phyloP scores from a whole-genome alignment of 2,888 invertebrate genomes.

The Ditula angustiorana region DNA sequence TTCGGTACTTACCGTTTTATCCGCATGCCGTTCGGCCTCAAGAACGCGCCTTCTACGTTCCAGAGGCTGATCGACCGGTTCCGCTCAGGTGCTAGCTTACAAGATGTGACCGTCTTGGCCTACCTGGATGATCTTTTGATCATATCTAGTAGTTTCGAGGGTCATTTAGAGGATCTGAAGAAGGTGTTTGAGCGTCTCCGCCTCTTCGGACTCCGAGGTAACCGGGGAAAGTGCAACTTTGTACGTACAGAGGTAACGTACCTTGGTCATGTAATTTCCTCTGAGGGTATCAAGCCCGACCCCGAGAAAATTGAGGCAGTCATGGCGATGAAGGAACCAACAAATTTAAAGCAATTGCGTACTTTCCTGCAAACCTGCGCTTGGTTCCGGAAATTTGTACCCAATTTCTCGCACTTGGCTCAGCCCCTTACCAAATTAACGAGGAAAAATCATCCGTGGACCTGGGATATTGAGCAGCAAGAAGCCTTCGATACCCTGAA shows the following conservation, averaged over 20 bases:
- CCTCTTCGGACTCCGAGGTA: conserved; percentile 39
- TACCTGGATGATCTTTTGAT: conserved; percentile 49
- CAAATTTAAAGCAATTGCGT: conserved; percentile 25
- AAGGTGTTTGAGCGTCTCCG: conserved; percentile 33
- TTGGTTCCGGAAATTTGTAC: conserved; percentile 54
- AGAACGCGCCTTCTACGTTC: conserved; percentile 51
- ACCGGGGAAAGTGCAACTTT: conserved; percentile 37
- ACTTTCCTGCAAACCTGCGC: conserved; percentile 51
- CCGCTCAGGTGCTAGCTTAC: conserved; percentile 34
- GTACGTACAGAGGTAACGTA: conserved; percentile 20
- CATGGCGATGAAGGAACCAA: conserved; percentile 21
- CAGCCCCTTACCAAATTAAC: conserved; percentile 44
- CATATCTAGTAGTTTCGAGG: conserved; percentile 43
- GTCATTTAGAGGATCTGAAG: conserved; percentile 42
- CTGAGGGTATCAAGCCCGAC: conserved; percentile 21
- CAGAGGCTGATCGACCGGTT: conserved; percentile 50
- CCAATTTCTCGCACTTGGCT: conserved; percentile 42
- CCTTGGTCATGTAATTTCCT: conserved; percentile 30
- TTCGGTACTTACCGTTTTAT: conserved; percentile 48
- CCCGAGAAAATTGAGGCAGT: conserved; percentile 18
- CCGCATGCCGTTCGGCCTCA: conserved; percentile 50
- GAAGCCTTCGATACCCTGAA: conserved; percentile 43
- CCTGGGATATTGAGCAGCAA: conserved; percentile 37
- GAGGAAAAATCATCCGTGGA: conserved; percentile 44
- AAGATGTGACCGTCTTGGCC: conserved; percentile 41